A percentile compares a stretch with the other conserved stretches of the same genome.
Evolutionary conservation across 1,140 invertebrate genomes (phyloP).

Genomic region (Parapsyche elsis): DNA sequence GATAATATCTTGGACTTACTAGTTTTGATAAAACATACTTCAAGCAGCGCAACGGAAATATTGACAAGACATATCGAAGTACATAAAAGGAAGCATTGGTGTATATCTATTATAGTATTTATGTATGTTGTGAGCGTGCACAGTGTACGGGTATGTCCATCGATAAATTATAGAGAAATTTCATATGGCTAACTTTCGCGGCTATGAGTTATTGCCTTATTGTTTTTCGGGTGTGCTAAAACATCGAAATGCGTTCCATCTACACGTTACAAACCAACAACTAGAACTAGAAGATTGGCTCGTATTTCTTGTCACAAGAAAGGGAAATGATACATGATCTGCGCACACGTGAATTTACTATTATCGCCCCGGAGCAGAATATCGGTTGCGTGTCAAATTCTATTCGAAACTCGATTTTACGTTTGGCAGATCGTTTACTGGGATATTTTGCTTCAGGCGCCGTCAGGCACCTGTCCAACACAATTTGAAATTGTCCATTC

Average conservation of each 20-base stretch:
- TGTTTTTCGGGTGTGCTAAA: conserved; percentile 27
- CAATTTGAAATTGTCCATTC: not conserved
- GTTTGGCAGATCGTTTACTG: not conserved
- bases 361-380: conserved; percentile 7
- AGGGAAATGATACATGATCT: conserved; percentile 10
- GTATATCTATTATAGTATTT: too few relatives aligned
- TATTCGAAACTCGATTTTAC: conserved; percentile 25
- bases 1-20: too few relatives aligned
- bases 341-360: not conserved
- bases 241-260: not conserved
- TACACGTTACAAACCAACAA: not conserved
- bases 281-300: not conserved
- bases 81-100: too few relatives aligned
- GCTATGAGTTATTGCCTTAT: conserved; percentile 45
- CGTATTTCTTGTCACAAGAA: not conserved
- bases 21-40: too few relatives aligned
- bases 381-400: conserved; percentile 24
- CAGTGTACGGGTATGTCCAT: not conserved
- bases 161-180: conserved; percentile 47
- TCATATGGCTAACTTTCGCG: conserved; percentile 43
- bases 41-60: too few relatives aligned
- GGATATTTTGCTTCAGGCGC: not conserved
- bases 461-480: not conserved
- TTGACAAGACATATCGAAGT: too few relatives aligned
- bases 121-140: conserved; percentile 11